Conservation (phyloP, 2,888 invertebrate genomes). For the Lissonota sp. region DNA sequence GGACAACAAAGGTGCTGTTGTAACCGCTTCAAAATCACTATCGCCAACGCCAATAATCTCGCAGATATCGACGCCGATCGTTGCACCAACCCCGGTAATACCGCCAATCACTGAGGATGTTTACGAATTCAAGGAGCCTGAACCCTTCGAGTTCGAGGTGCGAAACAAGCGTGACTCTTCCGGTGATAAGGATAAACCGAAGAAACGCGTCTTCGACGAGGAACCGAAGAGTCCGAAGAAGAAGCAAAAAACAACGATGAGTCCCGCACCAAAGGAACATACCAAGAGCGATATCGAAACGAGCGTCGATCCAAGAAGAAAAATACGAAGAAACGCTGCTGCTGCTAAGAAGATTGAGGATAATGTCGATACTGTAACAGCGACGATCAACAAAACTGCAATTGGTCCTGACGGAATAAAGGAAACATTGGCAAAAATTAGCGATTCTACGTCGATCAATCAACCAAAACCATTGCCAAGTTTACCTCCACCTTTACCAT, state of each 20-base stretch:
- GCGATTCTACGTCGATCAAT: slow-evolving; percentile 82
- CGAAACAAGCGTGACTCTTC: slow-evolving; percentile 79
- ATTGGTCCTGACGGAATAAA: slow-evolving; percentile 72
- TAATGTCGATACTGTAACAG: slow-evolving; percentile 53
- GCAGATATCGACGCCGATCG: slow-evolving; percentile 29
- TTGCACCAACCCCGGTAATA: background rate
- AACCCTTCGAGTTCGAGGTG: slow-evolving; percentile 93
- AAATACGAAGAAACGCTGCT: slow-evolving; percentile 67
- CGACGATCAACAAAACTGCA: slow-evolving; percentile 65
- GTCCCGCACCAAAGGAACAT: slow-evolving; percentile 67
- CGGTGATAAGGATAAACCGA: slow-evolving; percentile 79
- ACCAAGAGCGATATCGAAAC: slow-evolving; percentile 59
- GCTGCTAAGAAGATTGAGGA: slow-evolving; percentile 69
- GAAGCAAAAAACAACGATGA: slow-evolving; percentile 74
- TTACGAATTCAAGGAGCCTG: slow-evolving; percentile 95
- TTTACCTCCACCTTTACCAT: slow-evolving; percentile 49
- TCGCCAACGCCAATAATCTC: slow-evolving; percentile 23
- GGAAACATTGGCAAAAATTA: slow-evolving; percentile 85
- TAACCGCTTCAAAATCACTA: slow-evolving; percentile 56
- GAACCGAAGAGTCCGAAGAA: slow-evolving; percentile 81
- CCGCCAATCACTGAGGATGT: slow-evolving; percentile 87
- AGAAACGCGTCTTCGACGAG: slow-evolving; percentile 80
- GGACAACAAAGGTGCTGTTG: slow-evolving; percentile 29
- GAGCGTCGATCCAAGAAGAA: slow-evolving; percentile 53
- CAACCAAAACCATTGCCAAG: slow-evolving; percentile 71